Conservation (phyloP, 2,113 vertebrate genomes). For the Martes martes region DNA sequence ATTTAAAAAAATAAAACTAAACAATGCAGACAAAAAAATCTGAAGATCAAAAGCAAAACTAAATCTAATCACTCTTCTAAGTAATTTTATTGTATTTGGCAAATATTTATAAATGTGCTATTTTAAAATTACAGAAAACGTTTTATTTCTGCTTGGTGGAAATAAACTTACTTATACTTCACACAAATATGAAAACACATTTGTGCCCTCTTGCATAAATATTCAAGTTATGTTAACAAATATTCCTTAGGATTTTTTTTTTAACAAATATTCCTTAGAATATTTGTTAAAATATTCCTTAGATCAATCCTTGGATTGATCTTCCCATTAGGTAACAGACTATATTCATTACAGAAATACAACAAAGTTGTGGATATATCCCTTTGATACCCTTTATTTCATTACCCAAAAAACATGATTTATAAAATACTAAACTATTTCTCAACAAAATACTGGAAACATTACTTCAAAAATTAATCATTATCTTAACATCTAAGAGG, state of each 20-base stretch:
- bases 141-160: slow-evolving; percentile 24
- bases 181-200: not conserved
- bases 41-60: slow-evolving; percentile 23
- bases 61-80: not conserved
- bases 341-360: not conserved
- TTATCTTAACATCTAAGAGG: not conserved
- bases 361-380: not conserved
- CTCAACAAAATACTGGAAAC: not conserved
- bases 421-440: not conserved
- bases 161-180: not conserved
- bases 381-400: not conserved
- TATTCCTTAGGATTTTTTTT: not conserved
- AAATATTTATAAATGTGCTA: slow-evolving; percentile 24
- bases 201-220: not conserved
- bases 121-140: slow-evolving; percentile 43
- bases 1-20: not conserved
- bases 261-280: slow-evolving; percentile 13
- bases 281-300: not conserved
- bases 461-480: slow-evolving; percentile 16
- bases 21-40: not conserved
- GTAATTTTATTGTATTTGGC: not conserved
- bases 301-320: not conserved
- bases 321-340: not conserved
- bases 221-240: slow-evolving; percentile 25
- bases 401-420: slow-evolving; percentile 2